phyloP scores from a whole-genome alignment of 1,140 invertebrate species.

The Caenorhabditis inopinata region DNA sequence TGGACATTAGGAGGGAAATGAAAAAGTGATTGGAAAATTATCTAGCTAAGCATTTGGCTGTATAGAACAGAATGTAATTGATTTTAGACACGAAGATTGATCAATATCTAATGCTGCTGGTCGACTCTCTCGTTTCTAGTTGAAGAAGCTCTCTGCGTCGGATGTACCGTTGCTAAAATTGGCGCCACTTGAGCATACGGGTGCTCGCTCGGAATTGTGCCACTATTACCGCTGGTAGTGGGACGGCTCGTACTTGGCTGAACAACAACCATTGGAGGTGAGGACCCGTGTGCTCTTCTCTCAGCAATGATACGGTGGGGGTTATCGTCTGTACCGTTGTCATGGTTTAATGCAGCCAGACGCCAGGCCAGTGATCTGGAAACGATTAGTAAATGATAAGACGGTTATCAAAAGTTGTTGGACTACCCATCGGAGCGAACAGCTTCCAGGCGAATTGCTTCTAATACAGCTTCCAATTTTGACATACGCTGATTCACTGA shows the following conservation, averaged over 20 bases:
- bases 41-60: background rate
- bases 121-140: background rate
- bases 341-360: background rate
- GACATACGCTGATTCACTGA: constrained; percentile 1
- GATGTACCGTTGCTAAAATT: background rate
- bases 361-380: background rate
- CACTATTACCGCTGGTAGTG: background rate
- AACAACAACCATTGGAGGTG: background rate
- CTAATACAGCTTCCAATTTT: background rate
- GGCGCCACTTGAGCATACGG: background rate
- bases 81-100: background rate
- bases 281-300: background rate
- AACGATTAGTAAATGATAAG: too few species aligned
- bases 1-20: too few species aligned
- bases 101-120: background rate
- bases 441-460: background rate
- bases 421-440: background rate
- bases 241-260: background rate
- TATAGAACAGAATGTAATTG: background rate
- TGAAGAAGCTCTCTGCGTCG: background rate
- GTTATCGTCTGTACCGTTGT: background rate
- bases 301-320: background rate
- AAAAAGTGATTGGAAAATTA: background rate
- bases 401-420: too few species aligned
- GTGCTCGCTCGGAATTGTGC: too few species aligned